phyloP scores from a whole-genome alignment of 1,140 invertebrate species.

The Aricia agestis region DNA sequence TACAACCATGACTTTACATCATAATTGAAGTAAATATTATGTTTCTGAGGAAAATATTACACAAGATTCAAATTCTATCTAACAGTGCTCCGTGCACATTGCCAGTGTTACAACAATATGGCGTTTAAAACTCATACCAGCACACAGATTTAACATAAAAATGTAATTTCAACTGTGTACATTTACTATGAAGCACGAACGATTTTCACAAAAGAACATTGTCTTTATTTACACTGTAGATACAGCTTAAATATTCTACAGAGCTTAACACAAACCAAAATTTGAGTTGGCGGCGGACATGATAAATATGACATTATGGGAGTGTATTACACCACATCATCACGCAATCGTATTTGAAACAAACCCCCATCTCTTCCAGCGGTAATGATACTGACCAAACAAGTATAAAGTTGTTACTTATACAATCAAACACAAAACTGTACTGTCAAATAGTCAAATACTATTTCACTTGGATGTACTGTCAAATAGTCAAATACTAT shows the following conservation, averaged over 20 bases:
- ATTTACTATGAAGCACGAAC: background rate
- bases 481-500: background rate
- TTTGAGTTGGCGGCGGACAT: background rate
- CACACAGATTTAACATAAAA: background rate
- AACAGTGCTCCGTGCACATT: background rate
- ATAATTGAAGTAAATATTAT: background rate
- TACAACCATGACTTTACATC: background rate
- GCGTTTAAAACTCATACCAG: background rate
- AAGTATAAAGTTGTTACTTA: conserved; percentile 7
- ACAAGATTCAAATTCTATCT: background rate
- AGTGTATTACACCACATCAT: background rate
- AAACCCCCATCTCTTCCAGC: conserved; percentile 9
- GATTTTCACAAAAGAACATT: background rate
- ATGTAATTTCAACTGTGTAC: background rate
- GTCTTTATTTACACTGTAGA: background rate
- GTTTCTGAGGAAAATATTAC: background rate
- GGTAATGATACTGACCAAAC: conserved; percentile 20
- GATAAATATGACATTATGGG: background rate
- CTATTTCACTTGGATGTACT: background rate
- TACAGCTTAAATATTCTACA: background rate
- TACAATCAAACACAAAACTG: background rate
- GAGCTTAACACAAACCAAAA: background rate
- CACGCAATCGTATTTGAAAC: background rate
- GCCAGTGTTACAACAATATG: background rate
- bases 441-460: background rate